These are phyloP conservation scores for Bugula neritina DNA, from an alignment of 2,888 invertebrate species.

Conservation along the genomic window DNA sequence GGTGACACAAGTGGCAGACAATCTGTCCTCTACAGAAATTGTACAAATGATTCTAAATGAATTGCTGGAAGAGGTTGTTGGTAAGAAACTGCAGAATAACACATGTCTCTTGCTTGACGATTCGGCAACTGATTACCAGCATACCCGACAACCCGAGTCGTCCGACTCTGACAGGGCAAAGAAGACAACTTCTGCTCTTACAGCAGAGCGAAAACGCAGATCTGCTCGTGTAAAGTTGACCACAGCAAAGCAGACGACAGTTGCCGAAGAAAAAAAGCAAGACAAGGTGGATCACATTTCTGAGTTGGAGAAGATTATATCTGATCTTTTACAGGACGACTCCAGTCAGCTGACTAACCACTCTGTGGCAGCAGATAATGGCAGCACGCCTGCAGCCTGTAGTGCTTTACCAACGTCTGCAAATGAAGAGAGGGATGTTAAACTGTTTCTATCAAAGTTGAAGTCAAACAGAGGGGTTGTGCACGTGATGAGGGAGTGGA, in stretches of 20 bases:
- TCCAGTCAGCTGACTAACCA: not conserved
- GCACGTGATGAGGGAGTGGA: conserved; percentile 10
- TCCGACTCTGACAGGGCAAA: too few relatives aligned
- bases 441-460: not conserved
- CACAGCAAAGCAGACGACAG: not conserved
- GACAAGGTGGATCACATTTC: not conserved
- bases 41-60: too few relatives aligned
- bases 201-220: conserved; percentile 1
- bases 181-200: not conserved
- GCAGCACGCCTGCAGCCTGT: too few relatives aligned
- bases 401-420: too few relatives aligned
- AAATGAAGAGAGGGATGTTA: not conserved
- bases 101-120: too few relatives aligned
- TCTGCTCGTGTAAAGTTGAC: conserved; percentile 1
- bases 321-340: not conserved
- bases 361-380: not conserved
- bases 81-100: too few relatives aligned
- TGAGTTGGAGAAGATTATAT: not conserved
- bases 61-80: too few relatives aligned
- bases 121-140: not conserved
- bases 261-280: not conserved
- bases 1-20: too few relatives aligned
- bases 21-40: too few relatives aligned
- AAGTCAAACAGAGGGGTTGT: conserved; percentile 9
- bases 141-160: too few relatives aligned